Percentiles rank a stretch among this genome's conserved stretches.
phyloP scores from a whole-genome alignment of 1,140 invertebrate genomes.

The Drosophila athabasca region DNA sequence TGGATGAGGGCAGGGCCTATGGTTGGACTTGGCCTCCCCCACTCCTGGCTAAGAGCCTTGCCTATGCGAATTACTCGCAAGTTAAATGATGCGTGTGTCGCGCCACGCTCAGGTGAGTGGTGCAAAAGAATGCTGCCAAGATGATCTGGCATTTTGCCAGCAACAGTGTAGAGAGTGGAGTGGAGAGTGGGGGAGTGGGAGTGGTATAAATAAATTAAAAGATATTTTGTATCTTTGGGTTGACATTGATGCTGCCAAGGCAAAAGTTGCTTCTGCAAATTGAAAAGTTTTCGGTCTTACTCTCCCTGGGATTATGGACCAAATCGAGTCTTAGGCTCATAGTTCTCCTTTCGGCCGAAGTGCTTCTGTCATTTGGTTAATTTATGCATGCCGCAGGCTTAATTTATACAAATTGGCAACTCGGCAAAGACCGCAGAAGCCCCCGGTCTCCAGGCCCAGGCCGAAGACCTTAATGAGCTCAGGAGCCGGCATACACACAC shows the following conservation, averaged over 20 bases:
- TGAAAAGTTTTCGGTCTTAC: constrained; percentile 54
- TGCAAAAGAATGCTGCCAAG: constrained; percentile 30
- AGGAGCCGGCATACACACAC: constrained; percentile 25
- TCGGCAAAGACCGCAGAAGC: constrained; percentile 35
- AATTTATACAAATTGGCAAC: constrained; percentile 74
- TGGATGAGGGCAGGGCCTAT: constrained; percentile 1
- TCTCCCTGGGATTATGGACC: constrained; percentile 30
- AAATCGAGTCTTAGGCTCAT: not conserved
- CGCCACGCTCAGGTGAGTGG: constrained; percentile 39
- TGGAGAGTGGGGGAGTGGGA: not conserved
- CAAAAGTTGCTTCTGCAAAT: constrained; percentile 49
- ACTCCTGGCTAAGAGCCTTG: constrained; percentile 26
- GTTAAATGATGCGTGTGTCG: constrained; percentile 77
- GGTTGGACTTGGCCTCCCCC: constrained; percentile 18
- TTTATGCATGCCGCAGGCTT: constrained; percentile 61
- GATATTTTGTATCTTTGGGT: constrained; percentile 65
- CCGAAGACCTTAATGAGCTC: constrained; percentile 60
- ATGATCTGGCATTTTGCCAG: constrained; percentile 56
- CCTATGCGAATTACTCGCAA: constrained; percentile 43
- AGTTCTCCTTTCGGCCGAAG: not conserved
- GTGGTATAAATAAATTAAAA: constrained; percentile 78
- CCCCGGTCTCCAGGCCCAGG: not conserved
- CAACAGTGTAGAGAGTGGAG: not conserved
- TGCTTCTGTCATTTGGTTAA: constrained; percentile 37
- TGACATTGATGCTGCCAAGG: constrained; percentile 48